Percentiles rank a stretch among this genome's conserved stretches.
phyloP scores from a whole-genome alignment of 2,888 invertebrate genomes.

The Patella caerulea region DNA sequence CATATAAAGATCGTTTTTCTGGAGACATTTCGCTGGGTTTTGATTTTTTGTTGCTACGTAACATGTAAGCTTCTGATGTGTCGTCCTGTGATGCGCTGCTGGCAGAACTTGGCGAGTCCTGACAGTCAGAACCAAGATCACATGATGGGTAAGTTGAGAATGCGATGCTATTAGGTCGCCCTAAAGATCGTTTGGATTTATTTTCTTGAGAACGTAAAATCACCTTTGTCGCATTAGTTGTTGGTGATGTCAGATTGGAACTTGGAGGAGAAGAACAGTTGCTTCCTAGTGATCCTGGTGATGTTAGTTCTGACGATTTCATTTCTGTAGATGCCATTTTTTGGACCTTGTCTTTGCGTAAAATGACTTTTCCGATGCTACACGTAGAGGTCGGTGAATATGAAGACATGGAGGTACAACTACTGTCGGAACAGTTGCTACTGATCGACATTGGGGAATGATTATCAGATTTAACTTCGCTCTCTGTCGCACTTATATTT shows the following conservation, averaged over 20 bases:
- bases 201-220: constrained; percentile 61
- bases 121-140: constrained; percentile 59
- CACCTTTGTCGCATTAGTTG: constrained; percentile 46
- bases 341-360: constrained; percentile 5
- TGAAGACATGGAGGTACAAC: constrained; percentile 29
- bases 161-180: constrained; percentile 69
- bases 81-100: constrained; percentile 56
- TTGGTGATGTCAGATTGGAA: constrained; percentile 43
- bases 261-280: constrained; percentile 28
- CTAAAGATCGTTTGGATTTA: constrained; percentile 59
- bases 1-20: constrained; percentile 48
- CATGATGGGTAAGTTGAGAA: constrained; percentile 67
- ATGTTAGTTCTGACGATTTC: constrained; percentile 41
- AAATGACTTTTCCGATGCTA: constrained; percentile 5
- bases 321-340: constrained; percentile 24
- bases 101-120: constrained; percentile 49
- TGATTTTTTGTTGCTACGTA: constrained; percentile 55
- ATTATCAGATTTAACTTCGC: constrained; percentile 29
- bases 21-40: constrained; percentile 44
- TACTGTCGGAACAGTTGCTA: constrained; percentile 37
- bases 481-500: constrained; percentile 27
- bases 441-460: constrained; percentile 42
- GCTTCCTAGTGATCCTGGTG: constrained; percentile 32
- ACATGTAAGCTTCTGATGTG: constrained; percentile 54
- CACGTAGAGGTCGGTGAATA: neutral